Conservation (phyloP, 2,888 invertebrate species). For the Megaustenia siamemsis region DNA sequence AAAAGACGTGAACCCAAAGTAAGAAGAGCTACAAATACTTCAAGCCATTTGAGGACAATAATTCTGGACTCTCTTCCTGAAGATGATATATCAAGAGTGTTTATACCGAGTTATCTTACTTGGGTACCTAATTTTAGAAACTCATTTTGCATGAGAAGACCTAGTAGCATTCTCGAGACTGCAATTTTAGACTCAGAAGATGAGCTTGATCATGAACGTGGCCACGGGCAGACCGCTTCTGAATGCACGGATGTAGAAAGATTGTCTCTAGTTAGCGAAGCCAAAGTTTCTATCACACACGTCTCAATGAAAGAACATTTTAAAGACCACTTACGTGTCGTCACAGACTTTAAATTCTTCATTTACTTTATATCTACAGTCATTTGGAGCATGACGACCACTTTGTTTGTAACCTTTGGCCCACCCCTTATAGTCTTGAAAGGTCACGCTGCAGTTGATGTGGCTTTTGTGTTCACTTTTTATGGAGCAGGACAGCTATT, state of each 20-base stretch:
- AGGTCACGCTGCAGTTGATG: conserved; percentile 61
- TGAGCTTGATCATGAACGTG: neutral
- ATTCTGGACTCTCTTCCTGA: conserved; percentile 13
- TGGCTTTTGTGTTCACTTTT: conserved; percentile 64
- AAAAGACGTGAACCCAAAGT: neutral
- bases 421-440: conserved; percentile 65
- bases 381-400: conserved; percentile 68
- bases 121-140: conserved; percentile 2
- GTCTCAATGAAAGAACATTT: conserved; percentile 14
- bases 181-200: conserved; percentile 14
- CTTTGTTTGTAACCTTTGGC: conserved; percentile 64
- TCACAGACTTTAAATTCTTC: conserved; percentile 63
- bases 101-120: conserved; percentile 21
- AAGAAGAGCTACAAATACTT: neutral
- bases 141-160: neutral
- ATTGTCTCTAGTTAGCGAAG: neutral
- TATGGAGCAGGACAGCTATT: conserved; percentile 66
- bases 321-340: conserved; percentile 52
- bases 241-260: neutral
- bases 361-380: conserved; percentile 70
- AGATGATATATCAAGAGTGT: conserved; percentile 38
- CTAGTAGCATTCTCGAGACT: neutral
- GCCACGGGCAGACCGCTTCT: neutral
- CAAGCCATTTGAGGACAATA: no score
- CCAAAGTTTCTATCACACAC: neutral